Percentiles rank a stretch among this genome's conserved stretches.
phyloP scores from a whole-genome alignment of 2,797 vertebrate genomes.

The Melanotaenia parkinsoni region DNA sequence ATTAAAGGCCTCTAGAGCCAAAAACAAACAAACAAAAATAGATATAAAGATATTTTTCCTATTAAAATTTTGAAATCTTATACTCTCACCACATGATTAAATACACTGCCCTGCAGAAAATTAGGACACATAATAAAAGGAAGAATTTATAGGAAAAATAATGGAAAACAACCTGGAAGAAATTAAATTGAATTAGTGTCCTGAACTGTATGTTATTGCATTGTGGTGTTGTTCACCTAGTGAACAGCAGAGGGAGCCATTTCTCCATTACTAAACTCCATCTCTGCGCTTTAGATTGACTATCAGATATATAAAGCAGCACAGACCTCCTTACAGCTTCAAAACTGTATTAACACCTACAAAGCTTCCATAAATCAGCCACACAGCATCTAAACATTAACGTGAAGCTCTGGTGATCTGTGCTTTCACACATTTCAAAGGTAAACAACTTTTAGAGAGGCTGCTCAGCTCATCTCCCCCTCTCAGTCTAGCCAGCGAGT shows the following conservation, averaged over 20 bases:
- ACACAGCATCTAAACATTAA: neutral
- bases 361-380: slow-evolving; percentile 11
- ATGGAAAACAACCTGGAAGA: too few relatives aligned
- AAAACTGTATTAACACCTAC: neutral
- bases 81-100: too few relatives aligned
- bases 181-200: neutral
- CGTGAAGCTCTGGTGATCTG: neutral
- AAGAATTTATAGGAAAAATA: too few relatives aligned
- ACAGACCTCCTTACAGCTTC: neutral
- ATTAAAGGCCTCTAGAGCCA: too few relatives aligned
- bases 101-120: too few relatives aligned
- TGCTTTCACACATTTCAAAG: neutral
- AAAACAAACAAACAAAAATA: too few relatives aligned
- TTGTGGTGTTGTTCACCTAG: neutral
- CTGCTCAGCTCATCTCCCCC: neutral
- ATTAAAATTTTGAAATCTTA: too few relatives aligned
- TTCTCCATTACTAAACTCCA: slow-evolving; percentile 21
- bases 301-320: neutral
- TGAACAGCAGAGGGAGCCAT: slow-evolving; percentile 61
- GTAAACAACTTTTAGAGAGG: neutral
- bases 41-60: too few relatives aligned
- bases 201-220: neutral
- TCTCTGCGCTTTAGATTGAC: neutral
- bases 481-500: neutral
- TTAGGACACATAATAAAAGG: too few relatives aligned